These are phyloP conservation scores for Agrotis segetum DNA, from an alignment of 2,888 invertebrate species.

Conservation along the genomic window DNA sequence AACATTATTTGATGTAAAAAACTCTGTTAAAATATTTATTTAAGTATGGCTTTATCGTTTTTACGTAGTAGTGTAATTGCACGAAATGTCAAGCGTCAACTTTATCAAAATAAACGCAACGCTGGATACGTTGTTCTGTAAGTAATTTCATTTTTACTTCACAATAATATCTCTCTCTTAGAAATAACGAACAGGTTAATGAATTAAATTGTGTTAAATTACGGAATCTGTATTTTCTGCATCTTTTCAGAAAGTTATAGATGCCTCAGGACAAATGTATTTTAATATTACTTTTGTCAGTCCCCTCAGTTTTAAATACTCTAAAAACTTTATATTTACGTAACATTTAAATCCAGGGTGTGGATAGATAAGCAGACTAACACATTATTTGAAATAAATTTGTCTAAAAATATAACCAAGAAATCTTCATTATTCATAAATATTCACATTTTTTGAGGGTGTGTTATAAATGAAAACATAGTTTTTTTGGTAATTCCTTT, in stretches of 20 bases:
- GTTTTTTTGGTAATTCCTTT: no score
- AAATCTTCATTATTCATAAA: neutral
- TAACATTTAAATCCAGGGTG: conserved; percentile 24
- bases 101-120: conserved; percentile 90
- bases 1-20: conserved; percentile 59
- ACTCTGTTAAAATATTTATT: conserved; percentile 33
- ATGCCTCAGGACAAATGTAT: neutral
- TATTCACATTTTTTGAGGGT: no score
- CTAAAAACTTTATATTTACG: conserved; percentile 27
- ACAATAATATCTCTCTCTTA: conserved; percentile 13
- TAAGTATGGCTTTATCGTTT: conserved; percentile 85
- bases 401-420: neutral
- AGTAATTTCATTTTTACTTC: conserved; percentile 78
- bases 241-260: neutral
- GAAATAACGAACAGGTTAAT: neutral
- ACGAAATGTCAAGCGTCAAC: conserved; percentile 82
- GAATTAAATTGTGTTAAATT: neutral
- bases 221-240: neutral
- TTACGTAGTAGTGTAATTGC: conserved; percentile 81
- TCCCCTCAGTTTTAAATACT: neutral
- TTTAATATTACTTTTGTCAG: neutral
- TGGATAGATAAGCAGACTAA: neutral
- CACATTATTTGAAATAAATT: neutral
- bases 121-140: conserved; percentile 94
- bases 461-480: no score